phyloP scores from a whole-genome alignment of 2,888 invertebrate species.

The Opisthograptis luteolata region DNA sequence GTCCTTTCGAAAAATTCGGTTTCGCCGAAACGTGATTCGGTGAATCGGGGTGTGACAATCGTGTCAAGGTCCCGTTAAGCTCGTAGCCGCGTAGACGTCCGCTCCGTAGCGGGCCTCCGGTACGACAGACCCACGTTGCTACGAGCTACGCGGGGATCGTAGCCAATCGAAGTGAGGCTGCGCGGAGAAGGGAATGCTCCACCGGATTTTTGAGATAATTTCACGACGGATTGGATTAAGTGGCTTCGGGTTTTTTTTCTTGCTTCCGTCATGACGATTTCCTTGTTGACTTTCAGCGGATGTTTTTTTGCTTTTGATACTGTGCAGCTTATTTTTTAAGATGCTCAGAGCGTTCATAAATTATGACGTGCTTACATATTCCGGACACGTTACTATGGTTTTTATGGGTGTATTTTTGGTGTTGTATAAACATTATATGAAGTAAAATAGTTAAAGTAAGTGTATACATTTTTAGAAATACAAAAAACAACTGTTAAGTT shows the following conservation, averaged over 20 bases:
- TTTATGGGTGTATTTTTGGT: too few species aligned
- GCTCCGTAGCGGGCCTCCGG: slow-evolving; percentile 76
- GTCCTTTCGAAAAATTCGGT: slow-evolving; percentile 29
- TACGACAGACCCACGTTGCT: slow-evolving; percentile 79
- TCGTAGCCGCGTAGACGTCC: slow-evolving; percentile 74
- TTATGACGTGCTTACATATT: too few species aligned
- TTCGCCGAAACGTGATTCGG: slow-evolving; percentile 36
- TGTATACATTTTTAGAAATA: too few species aligned
- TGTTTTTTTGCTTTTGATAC: slow-evolving; percentile 19
- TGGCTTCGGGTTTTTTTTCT: slow-evolving; percentile 43
- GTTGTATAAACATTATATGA: too few species aligned
- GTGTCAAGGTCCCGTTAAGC: slow-evolving; percentile 69
- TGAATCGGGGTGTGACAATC: slow-evolving; percentile 69
- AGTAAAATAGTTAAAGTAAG: too few species aligned
- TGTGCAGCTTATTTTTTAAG: slow-evolving; percentile 9
- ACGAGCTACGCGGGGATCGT: slow-evolving; percentile 72
- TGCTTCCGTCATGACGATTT: slow-evolving; percentile 32
- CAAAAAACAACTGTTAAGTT: too few species aligned
- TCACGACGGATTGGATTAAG: slow-evolving; percentile 44
- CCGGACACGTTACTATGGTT: too few species aligned
- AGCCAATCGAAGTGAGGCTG: slow-evolving; percentile 83
- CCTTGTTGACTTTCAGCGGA: slow-evolving; percentile 32
- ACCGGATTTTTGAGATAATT: slow-evolving; percentile 53
- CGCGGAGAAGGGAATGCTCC: slow-evolving; percentile 65
- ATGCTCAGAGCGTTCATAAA: too few species aligned